A percentile compares a stretch with the other conserved stretches of the same genome.
Conservation (phyloP, 2,888 invertebrate genomes). For the Seira ritae region DNA sequence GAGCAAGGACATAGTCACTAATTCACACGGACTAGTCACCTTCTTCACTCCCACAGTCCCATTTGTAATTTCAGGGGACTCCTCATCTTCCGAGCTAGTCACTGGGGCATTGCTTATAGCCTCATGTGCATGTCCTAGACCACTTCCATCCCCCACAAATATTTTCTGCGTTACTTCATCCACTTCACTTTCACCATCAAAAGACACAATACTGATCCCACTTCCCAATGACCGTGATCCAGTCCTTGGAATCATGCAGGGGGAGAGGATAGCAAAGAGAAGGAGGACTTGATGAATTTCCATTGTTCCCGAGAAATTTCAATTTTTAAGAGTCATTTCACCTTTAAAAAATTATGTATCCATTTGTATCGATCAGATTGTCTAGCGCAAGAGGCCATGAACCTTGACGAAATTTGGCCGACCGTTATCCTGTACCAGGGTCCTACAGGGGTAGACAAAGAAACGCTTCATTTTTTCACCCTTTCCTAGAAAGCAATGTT, state of each 20-base stretch:
- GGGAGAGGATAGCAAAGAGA: neutral
- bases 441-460: neutral
- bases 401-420: slow-evolving; percentile 37
- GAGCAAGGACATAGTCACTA: slow-evolving; percentile 56
- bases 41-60: neutral
- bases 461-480: slow-evolving; percentile 36
- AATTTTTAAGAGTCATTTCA: neutral
- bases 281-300: slow-evolving; percentile 21
- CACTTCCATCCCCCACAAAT: slow-evolving; percentile 39
- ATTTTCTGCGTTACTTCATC: slow-evolving; percentile 28
- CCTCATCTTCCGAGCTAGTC: neutral
- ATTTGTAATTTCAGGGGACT: neutral
- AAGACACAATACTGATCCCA: slow-evolving; percentile 53
- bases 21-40: slow-evolving; percentile 49
- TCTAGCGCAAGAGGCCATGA: slow-evolving; percentile 36
- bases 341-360: neutral
- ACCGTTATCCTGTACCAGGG: slow-evolving; percentile 30
- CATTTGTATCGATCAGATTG: slow-evolving; percentile 12
- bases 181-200: slow-evolving; percentile 27
- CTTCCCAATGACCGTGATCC: slow-evolving; percentile 66
- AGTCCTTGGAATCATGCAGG: slow-evolving; percentile 58
- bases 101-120: neutral
- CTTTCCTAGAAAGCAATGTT: neutral
- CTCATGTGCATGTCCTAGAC: slow-evolving; percentile 6
- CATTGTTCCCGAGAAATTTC: slow-evolving; percentile 17